Conservation (phyloP, 2,888 invertebrate genomes). For the Phasia obesa region DNA sequence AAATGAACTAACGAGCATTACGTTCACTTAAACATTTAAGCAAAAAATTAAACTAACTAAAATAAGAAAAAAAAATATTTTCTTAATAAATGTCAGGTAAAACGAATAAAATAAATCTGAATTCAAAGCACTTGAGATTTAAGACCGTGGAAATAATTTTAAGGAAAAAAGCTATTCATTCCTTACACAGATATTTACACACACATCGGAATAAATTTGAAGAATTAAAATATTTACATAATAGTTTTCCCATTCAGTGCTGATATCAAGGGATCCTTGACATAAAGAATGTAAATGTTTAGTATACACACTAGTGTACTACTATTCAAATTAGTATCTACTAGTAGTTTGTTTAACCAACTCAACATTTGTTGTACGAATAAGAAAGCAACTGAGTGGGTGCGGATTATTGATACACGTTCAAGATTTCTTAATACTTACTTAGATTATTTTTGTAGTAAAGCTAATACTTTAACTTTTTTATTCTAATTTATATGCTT, state of each 20-base stretch:
- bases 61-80: slow-evolving; percentile 6
- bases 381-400: slow-evolving; percentile 15
- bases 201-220: background rate
- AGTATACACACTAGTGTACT: slow-evolving; percentile 3
- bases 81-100: slow-evolving; percentile 57
- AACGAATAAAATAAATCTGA: slow-evolving; percentile 57
- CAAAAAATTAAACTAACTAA: background rate
- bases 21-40: background rate
- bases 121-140: slow-evolving; percentile 62
- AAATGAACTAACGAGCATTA: slow-evolving; percentile 52
- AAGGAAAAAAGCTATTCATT: slow-evolving; percentile 5
- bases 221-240: slow-evolving; percentile 34
- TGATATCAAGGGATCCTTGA: slow-evolving; percentile 54
- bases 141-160: slow-evolving; percentile 52
- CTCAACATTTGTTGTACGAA: slow-evolving; percentile 4
- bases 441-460: background rate
- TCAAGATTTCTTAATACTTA: too few species aligned
- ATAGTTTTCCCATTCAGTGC: slow-evolving; percentile 19
- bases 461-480: background rate
- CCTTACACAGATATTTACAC: background rate
- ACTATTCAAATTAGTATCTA: slow-evolving; percentile 47
- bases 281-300: slow-evolving; percentile 33
- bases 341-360: slow-evolving; percentile 41
- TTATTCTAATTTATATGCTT: slow-evolving; percentile 31
- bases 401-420: background rate